These are phyloP conservation scores for Magallana angulata DNA, from an alignment of 1,140 invertebrate species.

Conservation along the genomic window DNA sequence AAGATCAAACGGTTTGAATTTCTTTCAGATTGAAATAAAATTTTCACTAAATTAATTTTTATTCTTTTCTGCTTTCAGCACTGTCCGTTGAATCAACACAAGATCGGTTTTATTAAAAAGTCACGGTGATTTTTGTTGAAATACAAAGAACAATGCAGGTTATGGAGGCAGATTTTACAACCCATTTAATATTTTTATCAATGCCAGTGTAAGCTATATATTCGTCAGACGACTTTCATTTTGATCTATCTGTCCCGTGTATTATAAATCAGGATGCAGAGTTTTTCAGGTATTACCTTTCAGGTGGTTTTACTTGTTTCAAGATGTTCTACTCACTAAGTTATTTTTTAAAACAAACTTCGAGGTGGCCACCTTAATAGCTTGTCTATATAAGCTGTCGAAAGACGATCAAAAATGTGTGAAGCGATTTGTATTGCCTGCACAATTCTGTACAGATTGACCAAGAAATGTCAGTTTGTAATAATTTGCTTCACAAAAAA, in stretches of 20 bases:
- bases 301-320: not conserved
- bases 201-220: not conserved
- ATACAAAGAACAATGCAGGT: not conserved
- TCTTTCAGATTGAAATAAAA: slow-evolving; percentile 24
- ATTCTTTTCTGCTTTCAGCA: not conserved
- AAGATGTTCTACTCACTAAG: not conserved
- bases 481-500: not conserved
- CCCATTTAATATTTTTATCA: not conserved
- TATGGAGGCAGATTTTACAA: not conserved
- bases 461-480: not conserved
- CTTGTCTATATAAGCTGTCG: slow-evolving; percentile 9
- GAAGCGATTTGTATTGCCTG: not conserved
- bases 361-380: not conserved
- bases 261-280: slow-evolving; percentile 27
- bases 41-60: slow-evolving; percentile 32
- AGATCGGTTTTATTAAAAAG: slow-evolving; percentile 10
- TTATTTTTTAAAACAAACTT: not conserved
- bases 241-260: not conserved
- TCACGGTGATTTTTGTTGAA: not conserved
- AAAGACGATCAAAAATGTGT: not conserved
- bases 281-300: not conserved
- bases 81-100: not conserved
- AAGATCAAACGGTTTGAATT: slow-evolving; percentile 23
- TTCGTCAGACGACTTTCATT: not conserved
- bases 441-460: not conserved